These are phyloP conservation scores for Eubucco bourcierii DNA, from an alignment of 2,113 vertebrate genomes.

Conservation along the genomic window DNA sequence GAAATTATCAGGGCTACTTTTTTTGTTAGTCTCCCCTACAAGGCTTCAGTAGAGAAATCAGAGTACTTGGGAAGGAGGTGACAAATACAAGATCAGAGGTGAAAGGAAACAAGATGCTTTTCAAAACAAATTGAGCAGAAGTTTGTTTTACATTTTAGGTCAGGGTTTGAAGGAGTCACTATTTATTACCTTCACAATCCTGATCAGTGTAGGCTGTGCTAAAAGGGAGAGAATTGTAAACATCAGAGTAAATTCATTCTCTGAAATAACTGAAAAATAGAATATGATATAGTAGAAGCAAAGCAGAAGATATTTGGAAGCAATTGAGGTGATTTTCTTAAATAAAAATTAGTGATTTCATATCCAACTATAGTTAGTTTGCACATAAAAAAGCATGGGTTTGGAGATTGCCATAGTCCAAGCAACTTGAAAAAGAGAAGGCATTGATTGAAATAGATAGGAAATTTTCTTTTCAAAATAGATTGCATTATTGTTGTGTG, in stretches of 20 bases:
- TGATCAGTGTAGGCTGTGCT: neutral
- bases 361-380: neutral
- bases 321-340: neutral
- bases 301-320: neutral
- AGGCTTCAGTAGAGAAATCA: neutral
- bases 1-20: neutral
- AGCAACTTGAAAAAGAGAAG: neutral
- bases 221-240: neutral
- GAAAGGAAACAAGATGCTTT: neutral
- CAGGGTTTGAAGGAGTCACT: neutral
- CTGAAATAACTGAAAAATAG: neutral
- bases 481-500: neutral
- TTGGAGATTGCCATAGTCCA: neutral
- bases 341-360: neutral
- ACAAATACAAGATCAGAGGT: neutral
- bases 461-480: neutral
- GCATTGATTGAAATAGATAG: neutral
- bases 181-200: neutral
- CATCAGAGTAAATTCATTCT: neutral
- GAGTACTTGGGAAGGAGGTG: neutral
- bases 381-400: neutral
- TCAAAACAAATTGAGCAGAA: neutral
- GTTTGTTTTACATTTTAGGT: neutral
- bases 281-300: neutral
- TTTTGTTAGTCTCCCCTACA: neutral